phyloP scores from a whole-genome alignment of 1,140 invertebrate genomes.

The Aphis craccivora region DNA sequence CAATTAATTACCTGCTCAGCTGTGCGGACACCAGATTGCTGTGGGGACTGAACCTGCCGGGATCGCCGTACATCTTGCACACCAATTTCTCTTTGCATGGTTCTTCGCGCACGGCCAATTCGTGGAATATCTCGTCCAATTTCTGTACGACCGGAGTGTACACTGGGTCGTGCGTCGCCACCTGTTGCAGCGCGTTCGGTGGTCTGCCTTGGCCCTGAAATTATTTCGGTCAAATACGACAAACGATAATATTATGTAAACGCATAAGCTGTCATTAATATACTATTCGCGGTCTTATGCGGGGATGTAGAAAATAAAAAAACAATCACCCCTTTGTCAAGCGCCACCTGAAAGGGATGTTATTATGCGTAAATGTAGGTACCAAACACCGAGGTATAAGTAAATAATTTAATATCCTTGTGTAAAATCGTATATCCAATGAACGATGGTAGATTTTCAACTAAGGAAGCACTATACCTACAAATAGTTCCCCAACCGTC shows the following conservation, averaged over 20 bases:
- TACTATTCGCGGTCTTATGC: not conserved
- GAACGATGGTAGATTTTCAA: not conserved
- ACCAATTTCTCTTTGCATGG: constrained; percentile 78
- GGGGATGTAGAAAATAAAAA: not conserved
- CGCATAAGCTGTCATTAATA: not conserved
- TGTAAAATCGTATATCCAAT: not conserved
- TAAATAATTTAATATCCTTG: not conserved
- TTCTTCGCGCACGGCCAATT: constrained; percentile 73
- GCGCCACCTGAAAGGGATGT: not conserved
- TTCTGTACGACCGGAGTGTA: constrained; percentile 78
- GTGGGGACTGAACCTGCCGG: constrained; percentile 77
- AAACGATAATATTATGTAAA: not conserved
- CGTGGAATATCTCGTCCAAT: constrained; percentile 76
- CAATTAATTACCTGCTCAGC: constrained; percentile 74
- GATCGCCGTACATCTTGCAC: constrained; percentile 83
- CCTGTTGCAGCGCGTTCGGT: not conserved
- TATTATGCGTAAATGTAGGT: not conserved
- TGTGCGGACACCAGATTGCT: constrained; percentile 85
- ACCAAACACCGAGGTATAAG: not conserved
- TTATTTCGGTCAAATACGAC: not conserved
- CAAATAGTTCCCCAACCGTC: too few relatives aligned
- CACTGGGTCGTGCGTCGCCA: constrained; percentile 71
- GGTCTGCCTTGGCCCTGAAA: not conserved
- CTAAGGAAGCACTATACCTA: not conserved
- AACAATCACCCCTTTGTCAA: not conserved